These are phyloP conservation scores for Otolemur garnettii DNA, from an alignment of 2,113 vertebrate species.

Conservation along the genomic window DNA sequence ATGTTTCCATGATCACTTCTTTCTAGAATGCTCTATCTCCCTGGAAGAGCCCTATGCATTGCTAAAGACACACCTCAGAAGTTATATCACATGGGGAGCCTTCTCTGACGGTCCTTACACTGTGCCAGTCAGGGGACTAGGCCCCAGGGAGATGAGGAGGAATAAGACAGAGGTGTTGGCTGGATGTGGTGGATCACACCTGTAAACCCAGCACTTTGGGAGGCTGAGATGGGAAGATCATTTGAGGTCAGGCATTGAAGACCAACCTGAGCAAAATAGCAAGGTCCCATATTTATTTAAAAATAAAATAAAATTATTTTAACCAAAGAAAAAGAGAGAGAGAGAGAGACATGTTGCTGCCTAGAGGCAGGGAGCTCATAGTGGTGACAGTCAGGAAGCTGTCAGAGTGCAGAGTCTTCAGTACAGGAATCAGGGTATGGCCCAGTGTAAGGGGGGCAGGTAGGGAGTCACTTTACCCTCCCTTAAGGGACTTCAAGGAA, in stretches of 20 bases:
- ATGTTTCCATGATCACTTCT: background rate
- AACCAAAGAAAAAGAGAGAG: no score
- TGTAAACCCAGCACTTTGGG: no score
- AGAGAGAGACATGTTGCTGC: background rate
- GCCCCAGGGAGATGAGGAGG: background rate
- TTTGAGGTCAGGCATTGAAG: no score
- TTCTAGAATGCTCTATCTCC: background rate
- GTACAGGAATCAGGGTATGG: rapidly evolving
- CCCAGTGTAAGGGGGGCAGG: background rate
- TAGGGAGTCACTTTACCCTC: background rate
- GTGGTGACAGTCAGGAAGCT: background rate
- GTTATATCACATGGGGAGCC: background rate
- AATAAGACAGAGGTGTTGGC: background rate
- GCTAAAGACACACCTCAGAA: background rate
- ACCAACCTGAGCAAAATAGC: no score
- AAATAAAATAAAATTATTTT: no score
- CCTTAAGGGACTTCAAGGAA: background rate
- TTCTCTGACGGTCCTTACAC: background rate
- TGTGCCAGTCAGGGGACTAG: background rate
- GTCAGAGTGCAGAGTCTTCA: background rate
- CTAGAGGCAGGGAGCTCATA: background rate
- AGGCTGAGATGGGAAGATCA: no score
- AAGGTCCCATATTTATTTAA: no score
- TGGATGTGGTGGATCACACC: no score
- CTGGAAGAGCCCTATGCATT: background rate